Conservation (phyloP, 2,797 vertebrate species). For the Rhynchonycteris naso region DNA sequence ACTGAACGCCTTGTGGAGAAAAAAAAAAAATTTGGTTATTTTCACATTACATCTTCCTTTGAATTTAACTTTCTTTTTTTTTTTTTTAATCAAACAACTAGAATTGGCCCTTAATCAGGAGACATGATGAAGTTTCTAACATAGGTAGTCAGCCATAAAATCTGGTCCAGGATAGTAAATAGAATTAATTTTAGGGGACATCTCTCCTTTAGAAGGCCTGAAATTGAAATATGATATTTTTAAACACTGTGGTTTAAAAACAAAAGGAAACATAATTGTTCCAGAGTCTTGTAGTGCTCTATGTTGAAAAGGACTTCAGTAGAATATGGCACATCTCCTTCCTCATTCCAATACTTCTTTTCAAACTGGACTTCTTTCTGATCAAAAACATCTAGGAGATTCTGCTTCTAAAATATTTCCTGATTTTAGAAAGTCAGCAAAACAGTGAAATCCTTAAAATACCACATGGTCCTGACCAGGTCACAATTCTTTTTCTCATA, state of each 20-base stretch:
- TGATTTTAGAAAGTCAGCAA: conserved; percentile 29
- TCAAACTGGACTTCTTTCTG: conserved; percentile 50
- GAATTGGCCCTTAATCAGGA: conserved; percentile 66
- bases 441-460: conserved; percentile 26
- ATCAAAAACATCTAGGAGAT: conserved; percentile 14
- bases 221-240: conserved; percentile 74
- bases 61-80: conserved; percentile 32
- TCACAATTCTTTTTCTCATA: conserved; percentile 14
- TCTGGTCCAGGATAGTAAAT: conserved; percentile 64
- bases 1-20: neutral
- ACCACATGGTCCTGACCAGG: neutral
- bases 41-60: conserved; percentile 60
- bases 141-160: conserved; percentile 66
- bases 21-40: conserved; percentile 46
- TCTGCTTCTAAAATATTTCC: conserved; percentile 27
- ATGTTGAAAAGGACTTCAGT: conserved; percentile 14
- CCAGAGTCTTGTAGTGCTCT: neutral
- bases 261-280: conserved; percentile 50
- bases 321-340: neutral
- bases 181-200: conserved; percentile 62
- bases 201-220: conserved; percentile 72
- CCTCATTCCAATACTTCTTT: neutral
- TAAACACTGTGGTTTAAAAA: conserved; percentile 47
- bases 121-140: conserved; percentile 61
- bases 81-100: neutral